Base-by-base conservation (phyloP, 2,797 vertebrate genomes). In the Danionella dracula region DNA sequence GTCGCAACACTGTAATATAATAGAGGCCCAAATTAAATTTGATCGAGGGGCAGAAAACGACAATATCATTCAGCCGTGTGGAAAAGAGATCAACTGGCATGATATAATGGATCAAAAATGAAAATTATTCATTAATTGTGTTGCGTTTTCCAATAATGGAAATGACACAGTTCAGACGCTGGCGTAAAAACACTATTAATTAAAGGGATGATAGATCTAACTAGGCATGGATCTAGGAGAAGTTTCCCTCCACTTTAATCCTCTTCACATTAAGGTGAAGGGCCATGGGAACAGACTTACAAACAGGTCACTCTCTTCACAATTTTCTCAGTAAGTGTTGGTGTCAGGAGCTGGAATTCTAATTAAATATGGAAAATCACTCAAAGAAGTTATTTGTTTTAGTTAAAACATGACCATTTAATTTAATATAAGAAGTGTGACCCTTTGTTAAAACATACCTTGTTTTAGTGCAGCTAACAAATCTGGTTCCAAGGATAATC, bases 1-100 rank as follows among this genome's bases (percentile, higher is more conserved):
- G 93, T 97, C 88, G 90, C 93, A 95, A 94, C 92, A 92, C 89
- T 91, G 92, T 93, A 94, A 94, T 95, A 97, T 95, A 95, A 97
- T 95, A 92, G 93, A 90, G 92, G 95, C 91, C 94, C 94, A 97
- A 97, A 98, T 98, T 97, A 97, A 97, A 96, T 97, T 94, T 98
- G 95, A 98, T 98, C 90, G 92, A 95, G 93, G 94, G 94, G 94
- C 94, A 97, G 92, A 94, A 94, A 94, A 95, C 86, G 92, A 94
- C 93, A 91, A 91, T 93, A 94, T 96, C 94, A 91, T 91, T 92
- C 86, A 91, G 91, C 86, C 84, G 88, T 83, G 89, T 85, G 88
- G 91, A 94, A 92, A 90, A 93, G 88, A 96, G 94, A 95, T 94
- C 94, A 95, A 87, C 93, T 88, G 88, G 89, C 93, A 89, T 90